Evolutionary conservation across 2,797 vertebrate species (phyloP).

Genomic region (Malurus splendens): DNA sequence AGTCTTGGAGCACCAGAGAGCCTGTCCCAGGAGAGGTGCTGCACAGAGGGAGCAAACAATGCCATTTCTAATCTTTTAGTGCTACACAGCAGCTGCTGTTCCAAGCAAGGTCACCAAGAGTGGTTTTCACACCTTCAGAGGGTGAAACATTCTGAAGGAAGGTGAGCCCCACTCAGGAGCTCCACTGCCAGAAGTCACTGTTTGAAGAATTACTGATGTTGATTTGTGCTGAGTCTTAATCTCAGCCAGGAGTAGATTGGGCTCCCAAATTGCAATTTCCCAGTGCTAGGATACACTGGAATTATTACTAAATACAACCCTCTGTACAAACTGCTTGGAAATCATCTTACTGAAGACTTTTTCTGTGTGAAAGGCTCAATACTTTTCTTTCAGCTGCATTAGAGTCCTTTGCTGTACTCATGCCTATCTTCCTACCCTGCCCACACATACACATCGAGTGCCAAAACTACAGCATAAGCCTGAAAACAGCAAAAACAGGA

Average conservation of each 20-base stretch:
- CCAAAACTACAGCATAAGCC: not conserved
- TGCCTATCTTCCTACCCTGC: not conserved
- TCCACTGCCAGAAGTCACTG: not conserved
- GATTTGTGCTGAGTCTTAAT: not conserved
- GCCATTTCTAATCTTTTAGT: not conserved
- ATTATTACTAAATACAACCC: not conserved
- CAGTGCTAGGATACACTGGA: not conserved
- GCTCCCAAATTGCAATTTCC: not conserved
- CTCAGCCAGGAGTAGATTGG: not conserved
- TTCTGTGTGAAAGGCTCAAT: not conserved
- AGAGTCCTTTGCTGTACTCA: not conserved
- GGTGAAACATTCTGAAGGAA: not conserved
- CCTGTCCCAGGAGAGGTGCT: not conserved
- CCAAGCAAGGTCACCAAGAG: not conserved
- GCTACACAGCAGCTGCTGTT: not conserved
- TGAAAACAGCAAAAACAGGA: constrained; percentile 16
- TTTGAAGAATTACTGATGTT: not conserved
- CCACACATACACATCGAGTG: not conserved
- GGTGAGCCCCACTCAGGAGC: not conserved
- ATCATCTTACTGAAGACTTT: not conserved
- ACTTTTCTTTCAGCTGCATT: not conserved
- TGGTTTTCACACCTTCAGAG: not conserved
- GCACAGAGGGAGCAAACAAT: not conserved
- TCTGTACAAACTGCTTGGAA: not conserved
- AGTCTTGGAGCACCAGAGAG: not conserved